Base-by-base conservation (phyloP, 2,113 vertebrate genomes). In the Rhadina sibilatrix region DNA sequence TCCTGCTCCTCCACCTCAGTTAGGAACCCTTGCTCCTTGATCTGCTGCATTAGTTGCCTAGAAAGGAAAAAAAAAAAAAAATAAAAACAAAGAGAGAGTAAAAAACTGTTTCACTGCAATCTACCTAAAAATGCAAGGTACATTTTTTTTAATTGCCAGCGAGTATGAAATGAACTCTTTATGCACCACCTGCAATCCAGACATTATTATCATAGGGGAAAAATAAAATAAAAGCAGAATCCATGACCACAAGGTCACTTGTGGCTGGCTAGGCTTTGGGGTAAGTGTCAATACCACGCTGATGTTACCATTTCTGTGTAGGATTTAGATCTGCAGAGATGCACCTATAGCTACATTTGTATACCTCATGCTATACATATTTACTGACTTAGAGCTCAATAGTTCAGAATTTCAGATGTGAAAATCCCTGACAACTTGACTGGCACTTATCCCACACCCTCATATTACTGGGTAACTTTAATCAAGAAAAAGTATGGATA, bases 21-120 rank as follows among this genome's bases (percentile, higher is more conserved):
- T 3, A 96, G 97, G 94, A 98, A 95, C 6, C 98, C 98, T 76
- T 95, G 98, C 66, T 97, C 97, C 92, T 96, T 97, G 88, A 99
- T 98, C 88, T 98, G 98, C 96, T 99, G 99, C 98, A 99, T 98
- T n/a, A 98, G 92, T 97, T 99, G 98, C 99, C 99, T 99, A 86
- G 33, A 57, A 71, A 50, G 21, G 17, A 40, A 5, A 33, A 44
- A 40, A 69, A 15, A 20, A 11, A 37, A 14, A 11, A 47, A 47
- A 40, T 8, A 46, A 46, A 21, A 46, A 46, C 24, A 25, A 28
- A 76, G 2, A 53, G 25, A 9, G 22, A 37, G 33, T 94, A 12
- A 93, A 15, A 69, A 76, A 50, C 18, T 10, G 2, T 64, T 93
- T 75, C 25, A 72, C 4, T 72, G 19, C 6, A 5, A 23, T 27